Evolutionary conservation across 1,140 invertebrate genomes (phyloP).

Genomic region (Xylocopa sonorina): DNA sequence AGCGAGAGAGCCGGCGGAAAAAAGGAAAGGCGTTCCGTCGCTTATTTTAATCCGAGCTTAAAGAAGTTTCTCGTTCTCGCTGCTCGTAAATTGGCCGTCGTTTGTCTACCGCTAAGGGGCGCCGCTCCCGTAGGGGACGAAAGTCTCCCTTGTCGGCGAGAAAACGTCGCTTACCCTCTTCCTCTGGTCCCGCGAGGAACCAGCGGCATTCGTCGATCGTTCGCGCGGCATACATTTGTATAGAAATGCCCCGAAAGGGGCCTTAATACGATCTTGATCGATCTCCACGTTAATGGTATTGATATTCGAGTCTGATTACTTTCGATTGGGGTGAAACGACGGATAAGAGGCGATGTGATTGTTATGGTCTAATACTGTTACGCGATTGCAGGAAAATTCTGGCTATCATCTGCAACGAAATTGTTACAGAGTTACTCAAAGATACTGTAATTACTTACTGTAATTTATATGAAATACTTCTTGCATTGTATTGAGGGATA

Average conservation of each 20-base stretch:
- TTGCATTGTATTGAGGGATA: not conserved
- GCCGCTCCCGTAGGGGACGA: slow-evolving; percentile 3
- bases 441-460: not conserved
- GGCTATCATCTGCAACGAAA: not conserved
- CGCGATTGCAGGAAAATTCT: not conserved
- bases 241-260: not conserved
- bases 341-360: not conserved
- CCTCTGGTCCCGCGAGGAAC: not conserved
- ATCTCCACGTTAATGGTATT: not conserved
- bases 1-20: not conserved
- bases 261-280: not conserved
- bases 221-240: slow-evolving; percentile 36
- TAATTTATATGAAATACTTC: not conserved
- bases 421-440: no score
- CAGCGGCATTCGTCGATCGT: slow-evolving; percentile 6
- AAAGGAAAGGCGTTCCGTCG: slow-evolving; percentile 26
- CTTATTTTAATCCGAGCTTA: slow-evolving; percentile 77
- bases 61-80: slow-evolving; percentile 69
- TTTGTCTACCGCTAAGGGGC: slow-evolving; percentile 68
- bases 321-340: not conserved
- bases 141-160: slow-evolving; percentile 18
- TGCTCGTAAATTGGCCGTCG: slow-evolving; percentile 76
- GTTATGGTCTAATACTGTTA: not conserved
- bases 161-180: not conserved
- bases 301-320: not conserved